phyloP scores from a whole-genome alignment of 2,888 invertebrate genomes.

The Heliconius erato region DNA sequence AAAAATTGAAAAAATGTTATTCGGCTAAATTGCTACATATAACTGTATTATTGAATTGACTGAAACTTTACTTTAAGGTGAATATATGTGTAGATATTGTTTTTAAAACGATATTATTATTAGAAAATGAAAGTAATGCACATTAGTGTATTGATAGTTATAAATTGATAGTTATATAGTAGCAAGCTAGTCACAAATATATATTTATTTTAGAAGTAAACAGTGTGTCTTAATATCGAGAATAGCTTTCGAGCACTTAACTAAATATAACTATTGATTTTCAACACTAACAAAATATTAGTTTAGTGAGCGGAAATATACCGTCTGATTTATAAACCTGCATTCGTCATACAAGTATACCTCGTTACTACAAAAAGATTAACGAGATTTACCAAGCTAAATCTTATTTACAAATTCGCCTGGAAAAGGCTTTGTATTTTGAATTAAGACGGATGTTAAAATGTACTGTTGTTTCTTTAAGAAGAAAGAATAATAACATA shows the following conservation, averaged over 20 bases:
- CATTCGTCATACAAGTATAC: too few species aligned
- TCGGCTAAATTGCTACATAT: too few species aligned
- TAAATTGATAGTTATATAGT: too few species aligned
- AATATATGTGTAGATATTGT: too few species aligned
- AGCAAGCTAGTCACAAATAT: not conserved
- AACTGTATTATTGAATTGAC: too few species aligned
- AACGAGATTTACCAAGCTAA: not conserved
- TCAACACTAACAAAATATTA: conserved; percentile 2
- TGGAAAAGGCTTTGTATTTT: not conserved
- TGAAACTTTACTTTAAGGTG: too few species aligned
- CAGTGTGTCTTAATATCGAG: not conserved
- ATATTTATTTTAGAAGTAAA: not conserved
- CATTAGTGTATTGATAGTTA: too few species aligned
- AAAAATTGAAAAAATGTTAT: too few species aligned
- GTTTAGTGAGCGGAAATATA: not conserved
- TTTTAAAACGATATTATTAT: too few species aligned
- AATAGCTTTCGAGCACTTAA: not conserved
- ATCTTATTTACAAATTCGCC: not conserved
- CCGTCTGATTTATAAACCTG: not conserved
- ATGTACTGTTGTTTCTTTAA: not conserved
- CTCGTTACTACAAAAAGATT: too few species aligned
- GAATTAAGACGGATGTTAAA: not conserved
- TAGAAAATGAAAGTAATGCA: too few species aligned
- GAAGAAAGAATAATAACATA: too few species aligned
- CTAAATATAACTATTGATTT: conserved; percentile 7